A percentile compares a stretch with the other conserved stretches of the same genome.
Conservation (phyloP, 2,888 invertebrate genomes). For the Therioaphis trifolii region DNA sequence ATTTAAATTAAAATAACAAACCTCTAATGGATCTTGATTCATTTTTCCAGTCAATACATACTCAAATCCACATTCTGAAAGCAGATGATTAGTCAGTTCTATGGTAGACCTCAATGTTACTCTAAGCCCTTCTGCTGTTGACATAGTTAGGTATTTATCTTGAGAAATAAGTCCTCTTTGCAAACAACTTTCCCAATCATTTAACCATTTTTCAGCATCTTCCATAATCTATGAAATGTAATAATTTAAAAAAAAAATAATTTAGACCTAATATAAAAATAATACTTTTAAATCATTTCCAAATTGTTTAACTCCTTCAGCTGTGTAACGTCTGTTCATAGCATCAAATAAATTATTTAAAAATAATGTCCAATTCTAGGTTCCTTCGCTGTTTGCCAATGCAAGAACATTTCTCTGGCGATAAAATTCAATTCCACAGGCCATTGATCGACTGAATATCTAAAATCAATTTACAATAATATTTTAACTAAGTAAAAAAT, state of each 20-base stretch:
- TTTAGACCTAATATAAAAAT: neutral
- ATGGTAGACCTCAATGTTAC: too few relatives aligned
- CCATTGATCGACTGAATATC: too few relatives aligned
- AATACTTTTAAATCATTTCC: neutral
- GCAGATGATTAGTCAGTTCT: too few relatives aligned
- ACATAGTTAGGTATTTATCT: neutral
- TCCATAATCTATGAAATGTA: too few relatives aligned
- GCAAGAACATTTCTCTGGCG: neutral
- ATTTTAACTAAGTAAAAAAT: too few relatives aligned
- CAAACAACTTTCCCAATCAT: neutral
- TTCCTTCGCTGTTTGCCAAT: neutral
- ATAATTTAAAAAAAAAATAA: neutral
- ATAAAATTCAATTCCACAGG: constrained; percentile 5
- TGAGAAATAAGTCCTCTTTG: neutral
- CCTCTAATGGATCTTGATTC: too few relatives aligned
- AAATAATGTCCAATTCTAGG: neutral
- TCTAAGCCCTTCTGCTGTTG: constrained; percentile 29
- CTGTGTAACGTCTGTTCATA: constrained; percentile 1
- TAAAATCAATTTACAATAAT: too few relatives aligned
- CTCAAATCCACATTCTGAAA: too few relatives aligned
- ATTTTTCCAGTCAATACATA: too few relatives aligned
- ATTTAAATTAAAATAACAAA: too few relatives aligned
- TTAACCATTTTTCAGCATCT: constrained; percentile 15
- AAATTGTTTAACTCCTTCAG: too few relatives aligned
- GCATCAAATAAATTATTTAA: constrained; percentile 20